phyloP scores from a whole-genome alignment of 2,797 vertebrate genomes.

The Anabas testudineus region DNA sequence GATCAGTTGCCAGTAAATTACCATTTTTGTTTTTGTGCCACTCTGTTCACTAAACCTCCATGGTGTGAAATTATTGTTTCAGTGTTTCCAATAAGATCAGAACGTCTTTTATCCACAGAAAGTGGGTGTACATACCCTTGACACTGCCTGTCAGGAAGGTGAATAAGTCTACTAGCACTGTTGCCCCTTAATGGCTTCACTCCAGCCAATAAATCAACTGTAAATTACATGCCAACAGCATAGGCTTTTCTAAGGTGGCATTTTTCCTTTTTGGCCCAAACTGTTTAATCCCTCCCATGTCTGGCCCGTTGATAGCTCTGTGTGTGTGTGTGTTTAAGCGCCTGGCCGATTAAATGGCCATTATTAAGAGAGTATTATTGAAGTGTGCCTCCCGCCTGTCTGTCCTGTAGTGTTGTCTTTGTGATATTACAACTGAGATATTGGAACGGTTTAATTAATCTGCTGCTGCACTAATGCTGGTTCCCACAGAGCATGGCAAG shows the following conservation, averaged over 20 bases:
- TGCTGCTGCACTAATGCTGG: constrained; percentile 64
- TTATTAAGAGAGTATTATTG: constrained; percentile 76
- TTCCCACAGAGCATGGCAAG: constrained; percentile 74
- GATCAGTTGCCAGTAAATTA: constrained; percentile 53
- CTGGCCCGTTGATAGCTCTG: constrained; percentile 35
- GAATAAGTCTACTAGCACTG: constrained; percentile 43
- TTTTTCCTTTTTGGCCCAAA: constrained; percentile 70
- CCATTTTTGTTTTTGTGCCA: constrained; percentile 43
- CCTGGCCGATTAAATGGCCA: constrained; percentile 72
- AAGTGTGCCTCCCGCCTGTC: constrained; percentile 73
- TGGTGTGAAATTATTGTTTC: constrained; percentile 57
- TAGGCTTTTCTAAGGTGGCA: constrained; percentile 69
- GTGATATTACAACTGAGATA: constrained; percentile 75
- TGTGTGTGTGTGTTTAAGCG: constrained; percentile 37
- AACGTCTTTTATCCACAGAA: constrained; percentile 51
- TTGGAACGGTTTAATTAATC: constrained; percentile 81
- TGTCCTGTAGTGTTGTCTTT: constrained; percentile 77
- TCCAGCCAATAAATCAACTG: constrained; percentile 75
- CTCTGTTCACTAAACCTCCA: constrained; percentile 44
- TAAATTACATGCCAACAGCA: constrained; percentile 68
- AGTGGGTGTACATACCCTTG: constrained; percentile 38
- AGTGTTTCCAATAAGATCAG: constrained; percentile 50
- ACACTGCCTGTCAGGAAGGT: constrained; percentile 57
- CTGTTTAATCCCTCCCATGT: constrained; percentile 64
- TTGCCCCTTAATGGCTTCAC: constrained; percentile 44